phyloP scores from a whole-genome alignment of 2,113 vertebrate genomes.

The Coregonus clupeaformis region DNA sequence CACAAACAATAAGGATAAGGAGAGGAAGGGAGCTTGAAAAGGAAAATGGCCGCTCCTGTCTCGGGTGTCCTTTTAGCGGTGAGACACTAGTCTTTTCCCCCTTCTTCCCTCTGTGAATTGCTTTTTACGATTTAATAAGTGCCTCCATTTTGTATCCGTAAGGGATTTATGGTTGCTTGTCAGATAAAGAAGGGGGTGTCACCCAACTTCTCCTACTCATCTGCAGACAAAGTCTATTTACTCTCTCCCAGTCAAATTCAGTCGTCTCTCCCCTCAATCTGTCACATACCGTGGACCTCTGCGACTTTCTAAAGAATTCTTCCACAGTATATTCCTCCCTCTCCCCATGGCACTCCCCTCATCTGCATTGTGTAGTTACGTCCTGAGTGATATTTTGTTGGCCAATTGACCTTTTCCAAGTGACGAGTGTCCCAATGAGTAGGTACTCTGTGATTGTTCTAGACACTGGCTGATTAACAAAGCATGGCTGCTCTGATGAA shows the following conservation, averaged over 20 bases:
- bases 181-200: slow-evolving; percentile 68
- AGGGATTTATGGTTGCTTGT: slow-evolving; percentile 52
- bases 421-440: slow-evolving; percentile 43
- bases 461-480: slow-evolving; percentile 66
- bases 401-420: slow-evolving; percentile 53
- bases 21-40: slow-evolving; percentile 45
- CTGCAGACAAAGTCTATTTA: slow-evolving; percentile 62
- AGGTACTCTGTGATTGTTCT: slow-evolving; percentile 58
- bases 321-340: slow-evolving; percentile 44
- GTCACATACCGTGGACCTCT: slow-evolving; percentile 41
- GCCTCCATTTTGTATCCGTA: slow-evolving; percentile 60
- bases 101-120: slow-evolving; percentile 44
- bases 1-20: slow-evolving; percentile 50
- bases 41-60: slow-evolving; percentile 38
- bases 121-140: slow-evolving; percentile 66
- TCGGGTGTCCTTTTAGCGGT: slow-evolving; percentile 60
- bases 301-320: slow-evolving; percentile 29
- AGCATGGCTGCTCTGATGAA: slow-evolving; percentile 54
- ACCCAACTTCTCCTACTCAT: slow-evolving; percentile 54
- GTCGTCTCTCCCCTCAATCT: slow-evolving; percentile 47
- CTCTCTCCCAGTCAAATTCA: slow-evolving; percentile 49
- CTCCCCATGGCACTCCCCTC: slow-evolving; percentile 34
- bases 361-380: slow-evolving; percentile 48
- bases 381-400: slow-evolving; percentile 66
- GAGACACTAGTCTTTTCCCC: slow-evolving; percentile 36